phyloP scores from a whole-genome alignment of 2,888 invertebrate species.

The Rosalia funebris region DNA sequence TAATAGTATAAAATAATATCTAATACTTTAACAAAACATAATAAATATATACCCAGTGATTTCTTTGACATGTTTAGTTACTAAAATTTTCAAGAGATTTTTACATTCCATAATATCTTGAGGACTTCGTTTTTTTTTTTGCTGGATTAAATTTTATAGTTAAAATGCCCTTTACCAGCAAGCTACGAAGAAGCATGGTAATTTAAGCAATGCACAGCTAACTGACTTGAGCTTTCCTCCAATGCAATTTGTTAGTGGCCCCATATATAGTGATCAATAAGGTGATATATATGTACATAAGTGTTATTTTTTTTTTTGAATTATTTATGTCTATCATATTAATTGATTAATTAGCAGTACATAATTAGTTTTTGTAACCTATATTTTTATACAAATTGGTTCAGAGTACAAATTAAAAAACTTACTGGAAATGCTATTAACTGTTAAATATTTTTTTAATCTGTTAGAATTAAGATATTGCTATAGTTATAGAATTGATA shows the following conservation, averaged over 20 bases:
- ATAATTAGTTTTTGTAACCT: constrained; percentile 17
- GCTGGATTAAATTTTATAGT: not conserved
- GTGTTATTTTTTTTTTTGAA: constrained; percentile 12
- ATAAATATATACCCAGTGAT: too few species aligned
- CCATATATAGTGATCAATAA: constrained; percentile 9
- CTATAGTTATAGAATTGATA: constrained; percentile 1
- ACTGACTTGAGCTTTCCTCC: not conserved
- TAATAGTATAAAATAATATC: too few species aligned
- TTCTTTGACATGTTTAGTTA: not conserved
- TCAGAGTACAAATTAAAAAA: constrained; percentile 21
- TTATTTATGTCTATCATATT: constrained; percentile 12
- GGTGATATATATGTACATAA: constrained; percentile 19
- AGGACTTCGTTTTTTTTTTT: not conserved
- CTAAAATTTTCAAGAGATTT: not conserved
- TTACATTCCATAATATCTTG: not conserved
- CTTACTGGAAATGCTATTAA: constrained; percentile 6
- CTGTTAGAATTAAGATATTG: constrained; percentile 11
- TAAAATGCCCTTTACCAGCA: not conserved
- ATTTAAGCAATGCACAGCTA: not conserved
- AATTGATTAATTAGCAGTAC: constrained; percentile 7
- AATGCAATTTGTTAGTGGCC: not conserved
- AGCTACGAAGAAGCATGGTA: not conserved
- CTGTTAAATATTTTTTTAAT: constrained; percentile 24
- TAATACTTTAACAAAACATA: too few species aligned
- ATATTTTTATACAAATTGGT: constrained; percentile 25